Percentiles rank a stretch among this genome's conserved stretches.
Evolutionary conservation across 1,140 invertebrate species (phyloP).

Genomic region (Aphelenchoides fujianensis): DNA sequence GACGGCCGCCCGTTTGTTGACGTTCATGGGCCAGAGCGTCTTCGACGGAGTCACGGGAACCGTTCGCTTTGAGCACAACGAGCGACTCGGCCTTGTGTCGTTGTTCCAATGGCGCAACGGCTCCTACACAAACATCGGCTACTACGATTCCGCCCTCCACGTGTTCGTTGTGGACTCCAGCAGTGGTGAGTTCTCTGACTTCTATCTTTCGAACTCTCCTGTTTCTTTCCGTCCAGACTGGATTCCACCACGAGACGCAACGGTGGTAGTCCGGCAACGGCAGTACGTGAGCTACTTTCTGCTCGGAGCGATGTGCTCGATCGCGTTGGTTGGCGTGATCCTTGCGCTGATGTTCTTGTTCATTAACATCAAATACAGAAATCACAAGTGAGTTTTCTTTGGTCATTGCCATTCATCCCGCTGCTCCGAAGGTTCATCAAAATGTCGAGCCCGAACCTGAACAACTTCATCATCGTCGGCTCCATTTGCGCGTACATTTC

Average conservation of each 20-base stretch:
- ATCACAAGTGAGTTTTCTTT: slow-evolving; percentile 84
- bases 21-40: background rate
- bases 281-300: slow-evolving; percentile 79
- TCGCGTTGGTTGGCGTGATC: slow-evolving; percentile 83
- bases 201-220: background rate
- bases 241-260: slow-evolving; percentile 52
- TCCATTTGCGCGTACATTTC: slow-evolving; percentile 94
- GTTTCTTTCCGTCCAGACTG: slow-evolving; percentile 37
- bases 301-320: slow-evolving; percentile 77
- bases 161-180: slow-evolving; percentile 10
- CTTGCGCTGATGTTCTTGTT: slow-evolving; percentile 87
- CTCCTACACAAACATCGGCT: slow-evolving; percentile 46
- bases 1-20: slow-evolving; percentile 26
- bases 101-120: slow-evolving; percentile 78
- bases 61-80: slow-evolving; percentile 89
- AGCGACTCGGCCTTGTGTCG: slow-evolving; percentile 85
- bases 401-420: background rate
- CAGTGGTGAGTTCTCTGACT: background rate
- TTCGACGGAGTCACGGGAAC: slow-evolving; percentile 69
- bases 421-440: slow-evolving; percentile 81
- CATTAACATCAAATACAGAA: slow-evolving; percentile 90
- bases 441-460: slow-evolving; percentile 97
- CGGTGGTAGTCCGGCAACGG: slow-evolving; percentile 46
- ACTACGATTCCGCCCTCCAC: slow-evolving; percentile 50
- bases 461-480: slow-evolving; percentile 96